Evolutionary conservation across 2,797 vertebrate species (phyloP).

Genomic region (Margarornis squamiger): DNA sequence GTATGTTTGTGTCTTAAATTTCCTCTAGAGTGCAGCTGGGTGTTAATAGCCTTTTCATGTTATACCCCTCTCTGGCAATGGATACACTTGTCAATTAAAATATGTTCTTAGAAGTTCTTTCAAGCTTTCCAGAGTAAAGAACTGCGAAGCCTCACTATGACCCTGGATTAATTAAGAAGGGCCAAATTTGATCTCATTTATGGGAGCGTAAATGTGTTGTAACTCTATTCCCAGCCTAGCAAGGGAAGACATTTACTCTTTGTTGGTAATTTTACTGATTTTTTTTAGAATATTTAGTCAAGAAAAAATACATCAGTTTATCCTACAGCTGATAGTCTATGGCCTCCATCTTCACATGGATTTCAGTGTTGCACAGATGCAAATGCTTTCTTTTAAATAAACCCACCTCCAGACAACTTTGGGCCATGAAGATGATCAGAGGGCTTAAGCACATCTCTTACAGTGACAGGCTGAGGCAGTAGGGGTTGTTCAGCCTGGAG

Average conservation of each 20-base stretch:
- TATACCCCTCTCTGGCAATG: slow-evolving; percentile 30
- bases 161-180: slow-evolving; percentile 40
- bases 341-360: neutral
- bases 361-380: neutral
- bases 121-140: slow-evolving; percentile 42
- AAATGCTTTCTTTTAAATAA: neutral
- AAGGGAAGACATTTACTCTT: neutral
- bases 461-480: neutral
- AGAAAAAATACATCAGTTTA: neutral
- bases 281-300: neutral
- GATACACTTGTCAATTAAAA: slow-evolving; percentile 69
- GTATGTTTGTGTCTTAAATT: slow-evolving; percentile 21
- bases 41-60: slow-evolving; percentile 57
- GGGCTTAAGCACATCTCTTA: neutral
- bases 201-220: neutral
- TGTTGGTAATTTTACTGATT: neutral
- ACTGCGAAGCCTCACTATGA: slow-evolving; percentile 8
- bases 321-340: neutral
- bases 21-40: slow-evolving; percentile 15
- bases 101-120: slow-evolving; percentile 64
- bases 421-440: neutral
- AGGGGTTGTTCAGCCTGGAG: neutral
- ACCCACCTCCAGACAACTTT: neutral
- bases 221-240: neutral
- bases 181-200: slow-evolving; percentile 38